Evolutionary conservation across 92 coral and sea anemone genomes (phyloP).

Genomic region (Phenganax subtilis): DNA sequence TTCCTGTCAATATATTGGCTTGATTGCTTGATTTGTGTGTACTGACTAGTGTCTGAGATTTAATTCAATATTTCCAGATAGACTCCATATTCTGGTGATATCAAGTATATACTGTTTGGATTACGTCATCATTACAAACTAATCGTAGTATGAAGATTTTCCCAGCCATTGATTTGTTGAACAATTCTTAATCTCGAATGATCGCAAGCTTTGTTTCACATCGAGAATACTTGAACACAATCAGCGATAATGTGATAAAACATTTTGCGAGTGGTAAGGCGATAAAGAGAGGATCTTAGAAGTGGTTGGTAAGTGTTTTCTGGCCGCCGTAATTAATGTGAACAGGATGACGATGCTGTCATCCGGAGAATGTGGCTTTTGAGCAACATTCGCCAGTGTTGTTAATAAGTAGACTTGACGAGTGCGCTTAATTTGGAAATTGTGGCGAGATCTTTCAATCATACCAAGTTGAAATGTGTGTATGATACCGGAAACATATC

Average conservation of each 20-base stretch:
- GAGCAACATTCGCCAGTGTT: neutral
- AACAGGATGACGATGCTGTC: slow-evolving; percentile 1
- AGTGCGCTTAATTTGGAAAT: neutral
- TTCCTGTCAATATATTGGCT: no score
- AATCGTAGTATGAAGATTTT: no score
- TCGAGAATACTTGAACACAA: neutral
- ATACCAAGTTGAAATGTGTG: slow-evolving; percentile 1
- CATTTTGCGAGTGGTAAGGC: slow-evolving; percentile 35
- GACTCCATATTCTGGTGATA: no score
- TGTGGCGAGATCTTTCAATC: neutral
- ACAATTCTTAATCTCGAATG: neutral
- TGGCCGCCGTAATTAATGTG: slow-evolving; percentile 10
- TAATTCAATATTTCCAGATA: no score
- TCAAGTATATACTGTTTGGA: no score
- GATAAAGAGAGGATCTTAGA: slow-evolving; percentile 19
- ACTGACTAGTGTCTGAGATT: no score
- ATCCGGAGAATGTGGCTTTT: slow-evolving; percentile 11
- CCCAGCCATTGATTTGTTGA: neutral
- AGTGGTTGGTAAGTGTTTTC: slow-evolving; percentile 26
- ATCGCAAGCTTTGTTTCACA: neutral
- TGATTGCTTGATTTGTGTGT: no score
- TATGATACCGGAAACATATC: neutral
- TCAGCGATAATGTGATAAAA: slow-evolving; percentile 42
- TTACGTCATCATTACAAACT: no score
- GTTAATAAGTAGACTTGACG: neutral